Evolutionary conservation across 1,140 invertebrate species (phyloP), one percentile per base, ranked within the genome.

Genomic region (Drosophila biarmipes): DNA sequence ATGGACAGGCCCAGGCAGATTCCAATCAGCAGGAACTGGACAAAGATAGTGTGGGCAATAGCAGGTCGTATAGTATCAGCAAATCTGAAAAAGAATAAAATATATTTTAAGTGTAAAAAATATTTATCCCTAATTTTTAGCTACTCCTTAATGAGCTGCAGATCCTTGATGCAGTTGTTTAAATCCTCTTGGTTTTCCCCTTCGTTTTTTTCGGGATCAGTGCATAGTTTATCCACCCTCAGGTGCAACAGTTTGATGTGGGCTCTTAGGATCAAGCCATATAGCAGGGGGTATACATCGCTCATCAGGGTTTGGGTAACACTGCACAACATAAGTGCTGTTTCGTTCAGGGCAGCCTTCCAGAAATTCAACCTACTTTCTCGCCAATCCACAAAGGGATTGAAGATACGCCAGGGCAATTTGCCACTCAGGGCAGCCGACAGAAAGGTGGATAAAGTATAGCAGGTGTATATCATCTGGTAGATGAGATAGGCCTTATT

Each of bases 11-110:
- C 79, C 8, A 78, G 17, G 5, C 51, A 24, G 21, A 80, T 0
- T 8, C 75, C 76, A n/a, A 86, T 56, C 2, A 78, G 7, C 0
- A 80, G 15, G 8, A 78, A 84, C 21, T 84, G 80, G 4, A 81
- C 11, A 12, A 78, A 78, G 8, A 64, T 66, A 1, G 45, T 61
- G 4, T 8, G 24, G 4, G 69, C 51, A 2, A 82, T 53, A 1
- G 29, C 19, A 3, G 74, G 79, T 12, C 74, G 45, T 17, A 86
- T 51, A 0, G 48, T 14, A 24, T 52, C 11, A 12, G 49, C 59
- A 62, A 5, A 71, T 46, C 21, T 85, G 40, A 6, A 24, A 43
- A 12, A 10, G 4, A 42, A 42, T 19, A 12, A 2, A 12, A 4
- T 19, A 11, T 6, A 29, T 27, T 6, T 27, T 29, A 29, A 7